A percentile compares a stretch with the other conserved stretches of the same genome.
Conservation (phyloP, 2,113 vertebrate species). For the Marmota flaviventris region DNA sequence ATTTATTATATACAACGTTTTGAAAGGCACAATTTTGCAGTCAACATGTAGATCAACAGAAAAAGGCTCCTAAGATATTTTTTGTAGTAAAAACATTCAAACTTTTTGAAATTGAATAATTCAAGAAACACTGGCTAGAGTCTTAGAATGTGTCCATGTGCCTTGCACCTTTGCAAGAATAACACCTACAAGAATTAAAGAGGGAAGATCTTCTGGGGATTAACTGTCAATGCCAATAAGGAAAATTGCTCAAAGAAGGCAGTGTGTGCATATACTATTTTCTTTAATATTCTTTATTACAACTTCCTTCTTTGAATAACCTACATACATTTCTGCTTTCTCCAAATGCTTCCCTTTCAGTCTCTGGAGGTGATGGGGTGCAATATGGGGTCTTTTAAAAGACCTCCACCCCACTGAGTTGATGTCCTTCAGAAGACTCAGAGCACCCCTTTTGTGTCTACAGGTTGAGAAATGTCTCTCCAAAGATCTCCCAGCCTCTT, state of each 20-base stretch:
- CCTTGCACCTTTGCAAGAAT: background rate
- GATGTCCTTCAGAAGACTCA: constrained; percentile 1
- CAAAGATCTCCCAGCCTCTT: constrained; percentile 72
- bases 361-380: background rate
- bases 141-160: background rate
- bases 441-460: constrained; percentile 54
- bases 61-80: background rate
- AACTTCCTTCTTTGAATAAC: background rate
- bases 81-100: background rate
- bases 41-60: background rate
- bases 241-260: background rate
- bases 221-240: background rate
- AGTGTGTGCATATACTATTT: background rate
- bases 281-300: background rate
- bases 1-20: background rate
- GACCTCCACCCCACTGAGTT: background rate
- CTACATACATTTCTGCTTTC: background rate
- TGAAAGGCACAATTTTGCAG: background rate
- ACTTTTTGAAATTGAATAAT: background rate
- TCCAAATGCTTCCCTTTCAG: background rate
- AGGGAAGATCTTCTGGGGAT: background rate
- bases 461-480: constrained; percentile 77
- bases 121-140: background rate
- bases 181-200: background rate
- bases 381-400: background rate